Conservation (phyloP, 30 jellyfish, hydroid and myxozoan species). For the Aurelia aurita region DNA sequence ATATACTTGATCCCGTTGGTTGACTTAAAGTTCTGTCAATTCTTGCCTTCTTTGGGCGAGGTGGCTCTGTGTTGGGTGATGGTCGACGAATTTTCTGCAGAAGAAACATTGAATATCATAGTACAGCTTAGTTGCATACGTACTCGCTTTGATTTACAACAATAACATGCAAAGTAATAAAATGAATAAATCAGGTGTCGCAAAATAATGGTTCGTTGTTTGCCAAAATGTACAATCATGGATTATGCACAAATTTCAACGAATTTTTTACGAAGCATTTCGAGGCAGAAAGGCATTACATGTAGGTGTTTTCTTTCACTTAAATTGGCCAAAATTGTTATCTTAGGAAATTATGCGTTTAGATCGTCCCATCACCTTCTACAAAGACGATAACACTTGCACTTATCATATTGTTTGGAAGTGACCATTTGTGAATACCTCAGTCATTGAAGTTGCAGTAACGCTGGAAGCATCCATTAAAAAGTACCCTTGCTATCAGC, state of each 20-base stretch:
- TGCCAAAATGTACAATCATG: too few relatives aligned
- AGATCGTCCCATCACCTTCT: too few relatives aligned
- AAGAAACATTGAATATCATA: background rate
- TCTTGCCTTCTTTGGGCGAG: constrained; percentile 48
- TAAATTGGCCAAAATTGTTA: background rate
- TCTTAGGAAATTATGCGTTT: too few relatives aligned
- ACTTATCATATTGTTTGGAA: too few relatives aligned
- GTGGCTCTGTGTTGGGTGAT: constrained; percentile 32
- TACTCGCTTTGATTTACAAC: background rate
- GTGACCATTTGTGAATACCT: too few relatives aligned
- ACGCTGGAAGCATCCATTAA: too few relatives aligned
- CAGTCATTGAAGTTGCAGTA: too few relatives aligned
- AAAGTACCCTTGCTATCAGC: too few relatives aligned
- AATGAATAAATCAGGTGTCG: background rate
- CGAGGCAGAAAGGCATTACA: background rate
- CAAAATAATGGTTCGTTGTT: too few relatives aligned
- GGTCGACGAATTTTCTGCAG: constrained; percentile 8
- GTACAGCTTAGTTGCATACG: background rate
- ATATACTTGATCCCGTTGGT: constrained; percentile 42
- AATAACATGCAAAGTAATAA: background rate
- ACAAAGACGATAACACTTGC: too few relatives aligned
- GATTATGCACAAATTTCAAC: too few relatives aligned
- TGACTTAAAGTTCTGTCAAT: constrained; percentile 56
- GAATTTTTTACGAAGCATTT: too few relatives aligned
- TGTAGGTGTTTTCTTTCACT: background rate